Conservation (phyloP, 2,888 invertebrate species). For the Tridacna crocea region DNA sequence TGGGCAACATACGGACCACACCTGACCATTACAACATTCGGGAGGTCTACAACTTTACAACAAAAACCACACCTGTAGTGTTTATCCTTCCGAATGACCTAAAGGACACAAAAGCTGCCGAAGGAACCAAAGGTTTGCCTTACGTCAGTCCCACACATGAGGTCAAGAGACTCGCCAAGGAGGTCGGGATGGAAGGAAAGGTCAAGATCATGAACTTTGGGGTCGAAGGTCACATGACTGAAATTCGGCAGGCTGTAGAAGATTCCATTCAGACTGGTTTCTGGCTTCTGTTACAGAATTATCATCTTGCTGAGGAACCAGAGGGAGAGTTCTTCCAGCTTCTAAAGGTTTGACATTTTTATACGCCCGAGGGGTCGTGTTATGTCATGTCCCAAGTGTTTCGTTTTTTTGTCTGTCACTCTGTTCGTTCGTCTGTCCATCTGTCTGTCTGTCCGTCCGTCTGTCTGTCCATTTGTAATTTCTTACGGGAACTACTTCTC, state of each 20-base stretch:
- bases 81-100: slow-evolving; percentile 76
- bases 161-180: slow-evolving; percentile 78
- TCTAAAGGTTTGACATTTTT: slow-evolving; percentile 71
- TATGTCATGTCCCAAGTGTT: too few relatives aligned
- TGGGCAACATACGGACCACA: slow-evolving; percentile 76
- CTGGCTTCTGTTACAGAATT: slow-evolving; percentile 83
- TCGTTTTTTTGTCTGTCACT: too few relatives aligned
- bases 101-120: slow-evolving; percentile 57
- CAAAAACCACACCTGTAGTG: slow-evolving; percentile 76
- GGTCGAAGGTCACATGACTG: slow-evolving; percentile 74
- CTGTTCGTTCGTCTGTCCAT: too few relatives aligned
- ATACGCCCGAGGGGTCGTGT: too few relatives aligned
- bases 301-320: slow-evolving; percentile 78
- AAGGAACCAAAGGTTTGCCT: slow-evolving; percentile 74
- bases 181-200: slow-evolving; percentile 79
- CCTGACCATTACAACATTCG: slow-evolving; percentile 77
- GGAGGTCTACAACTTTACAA: slow-evolving; percentile 73
- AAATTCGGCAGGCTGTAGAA: slow-evolving; percentile 75
- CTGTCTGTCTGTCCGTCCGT: too few relatives aligned
- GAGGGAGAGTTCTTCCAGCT: slow-evolving; percentile 72
- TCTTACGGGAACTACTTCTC: too few relatives aligned
- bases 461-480: too few relatives aligned
- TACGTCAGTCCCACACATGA: slow-evolving; percentile 78
- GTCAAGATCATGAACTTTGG: slow-evolving; percentile 81
- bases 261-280: slow-evolving; percentile 80